phyloP scores from a whole-genome alignment of 2,113 vertebrate genomes.

The Phasianus colchicus region DNA sequence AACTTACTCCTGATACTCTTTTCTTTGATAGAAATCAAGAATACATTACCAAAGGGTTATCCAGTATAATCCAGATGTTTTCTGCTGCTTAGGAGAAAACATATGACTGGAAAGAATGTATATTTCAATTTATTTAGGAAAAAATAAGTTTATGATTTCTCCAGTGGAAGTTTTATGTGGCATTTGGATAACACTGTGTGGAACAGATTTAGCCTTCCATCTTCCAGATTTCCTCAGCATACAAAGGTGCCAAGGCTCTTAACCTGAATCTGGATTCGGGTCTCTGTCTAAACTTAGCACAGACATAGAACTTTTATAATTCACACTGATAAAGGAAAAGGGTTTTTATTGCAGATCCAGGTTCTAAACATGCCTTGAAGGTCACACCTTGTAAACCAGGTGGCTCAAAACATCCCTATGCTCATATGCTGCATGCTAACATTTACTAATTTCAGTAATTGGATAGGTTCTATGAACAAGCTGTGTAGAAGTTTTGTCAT shows the following conservation, averaged over 20 bases:
- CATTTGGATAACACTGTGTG: neutral
- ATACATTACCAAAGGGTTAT: neutral
- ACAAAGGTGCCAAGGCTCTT: neutral
- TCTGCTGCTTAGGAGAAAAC: slow-evolving; percentile 1
- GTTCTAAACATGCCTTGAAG: neutral
- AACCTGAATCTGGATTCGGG: neutral
- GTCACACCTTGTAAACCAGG: neutral
- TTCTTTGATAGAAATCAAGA: slow-evolving; percentile 29
- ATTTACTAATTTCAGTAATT: neutral
- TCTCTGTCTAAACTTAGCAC: neutral
- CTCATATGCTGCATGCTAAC: neutral
- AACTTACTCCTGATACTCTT: neutral
- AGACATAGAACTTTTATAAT: neutral
- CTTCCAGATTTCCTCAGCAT: neutral
- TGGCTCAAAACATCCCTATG: rapidly evolving
- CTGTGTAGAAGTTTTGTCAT: neutral
- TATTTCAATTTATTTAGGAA: neutral
- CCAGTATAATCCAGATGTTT: slow-evolving; percentile 11
- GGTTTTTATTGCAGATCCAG: neutral
- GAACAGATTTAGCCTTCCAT: neutral
- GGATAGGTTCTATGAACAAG: neutral
- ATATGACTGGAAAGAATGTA: slow-evolving; percentile 4
- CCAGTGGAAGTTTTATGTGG: neutral
- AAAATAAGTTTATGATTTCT: neutral
- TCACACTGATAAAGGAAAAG: neutral